Conservation (phyloP, 2,888 invertebrate genomes). For the Arenicola marina region DNA sequence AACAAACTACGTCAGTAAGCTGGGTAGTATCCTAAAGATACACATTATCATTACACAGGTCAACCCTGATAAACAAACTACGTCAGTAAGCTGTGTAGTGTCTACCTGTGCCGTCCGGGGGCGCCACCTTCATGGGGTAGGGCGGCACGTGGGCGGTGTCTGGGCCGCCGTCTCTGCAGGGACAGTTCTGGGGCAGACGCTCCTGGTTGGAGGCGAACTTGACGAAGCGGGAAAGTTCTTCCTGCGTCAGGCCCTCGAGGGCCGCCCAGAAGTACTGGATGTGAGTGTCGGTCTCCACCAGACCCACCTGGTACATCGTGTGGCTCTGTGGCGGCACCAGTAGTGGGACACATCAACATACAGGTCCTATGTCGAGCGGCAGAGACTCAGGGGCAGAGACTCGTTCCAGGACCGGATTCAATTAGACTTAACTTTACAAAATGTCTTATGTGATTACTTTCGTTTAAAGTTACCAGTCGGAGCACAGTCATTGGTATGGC, state of each 20-base stretch:
- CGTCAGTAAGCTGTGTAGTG: background rate
- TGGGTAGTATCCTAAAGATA: background rate
- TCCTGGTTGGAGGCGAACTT: slow-evolving; percentile 62
- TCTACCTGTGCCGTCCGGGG: slow-evolving; percentile 56
- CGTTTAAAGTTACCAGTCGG: too few species aligned
- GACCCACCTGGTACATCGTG: slow-evolving; percentile 60
- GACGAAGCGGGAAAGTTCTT: slow-evolving; percentile 56
- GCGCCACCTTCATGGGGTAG: slow-evolving; percentile 61
- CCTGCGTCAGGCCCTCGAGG: slow-evolving; percentile 51
- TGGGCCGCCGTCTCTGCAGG: slow-evolving; percentile 50
- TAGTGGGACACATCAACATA: too few species aligned
- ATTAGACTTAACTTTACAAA: too few species aligned
- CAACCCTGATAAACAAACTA: background rate
- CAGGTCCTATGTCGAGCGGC: too few species aligned
- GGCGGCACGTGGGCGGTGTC: slow-evolving; percentile 59
- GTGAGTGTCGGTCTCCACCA: slow-evolving; percentile 57
- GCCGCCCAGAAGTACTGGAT: slow-evolving; percentile 59
- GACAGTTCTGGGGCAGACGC: slow-evolving; percentile 57
- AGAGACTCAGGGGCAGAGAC: too few species aligned
- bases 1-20: background rate
- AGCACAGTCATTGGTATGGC: too few species aligned
- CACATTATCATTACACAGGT: background rate
- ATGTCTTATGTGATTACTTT: too few species aligned
- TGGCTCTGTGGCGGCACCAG: slow-evolving; percentile 42
- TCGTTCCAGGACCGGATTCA: too few species aligned